These are phyloP conservation scores for Caenorhabditis afra DNA, from an alignment of 2,888 invertebrate species.

Conservation along the genomic window DNA sequence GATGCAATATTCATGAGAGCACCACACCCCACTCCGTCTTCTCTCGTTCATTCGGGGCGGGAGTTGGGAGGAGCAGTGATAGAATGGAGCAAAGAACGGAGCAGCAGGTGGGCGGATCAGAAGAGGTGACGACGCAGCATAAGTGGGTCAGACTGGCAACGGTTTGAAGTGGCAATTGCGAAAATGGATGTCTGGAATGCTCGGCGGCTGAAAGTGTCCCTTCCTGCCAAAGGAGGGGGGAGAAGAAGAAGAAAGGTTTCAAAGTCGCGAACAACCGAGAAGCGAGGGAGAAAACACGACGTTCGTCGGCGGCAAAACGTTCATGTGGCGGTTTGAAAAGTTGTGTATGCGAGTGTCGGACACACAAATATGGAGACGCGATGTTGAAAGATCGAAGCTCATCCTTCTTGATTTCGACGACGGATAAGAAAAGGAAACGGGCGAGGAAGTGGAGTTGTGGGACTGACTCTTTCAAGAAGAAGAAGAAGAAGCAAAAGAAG, in stretches of 20 bases:
- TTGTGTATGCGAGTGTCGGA: constrained; percentile 28
- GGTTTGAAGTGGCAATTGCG: too few species aligned
- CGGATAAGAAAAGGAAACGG: constrained; percentile 50
- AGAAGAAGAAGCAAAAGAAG: constrained; percentile 29
- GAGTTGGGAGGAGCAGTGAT: constrained; percentile 2
- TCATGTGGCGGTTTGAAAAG: constrained; percentile 45
- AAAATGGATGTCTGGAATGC: too few species aligned
- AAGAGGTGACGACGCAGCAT: too few species aligned
- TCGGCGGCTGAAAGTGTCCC: too few species aligned
- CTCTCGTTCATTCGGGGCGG: constrained; percentile 24
- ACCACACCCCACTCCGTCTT: constrained; percentile 34
- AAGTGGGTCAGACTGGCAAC: too few species aligned
- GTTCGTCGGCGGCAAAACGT: constrained; percentile 26
- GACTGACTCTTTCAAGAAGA: neutral
- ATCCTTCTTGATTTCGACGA: constrained; percentile 53
- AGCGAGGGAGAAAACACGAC: constrained; percentile 35
- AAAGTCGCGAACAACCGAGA: constrained; percentile 16
- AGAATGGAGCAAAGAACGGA: constrained; percentile 7
- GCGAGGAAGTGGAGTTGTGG: constrained; percentile 29
- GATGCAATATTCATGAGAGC: constrained; percentile 54
- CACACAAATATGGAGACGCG: constrained; percentile 7
- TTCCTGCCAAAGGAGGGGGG: too few species aligned
- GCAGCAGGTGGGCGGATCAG: constrained; percentile 34
- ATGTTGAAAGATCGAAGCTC: constrained; percentile 58
- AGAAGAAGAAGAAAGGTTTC: constrained; percentile 24